A percentile compares a stretch with the other conserved stretches of the same genome.
These are phyloP conservation scores for Orthonevra nobilis DNA, from an alignment of 2,888 invertebrate species.

Conservation along the genomic window DNA sequence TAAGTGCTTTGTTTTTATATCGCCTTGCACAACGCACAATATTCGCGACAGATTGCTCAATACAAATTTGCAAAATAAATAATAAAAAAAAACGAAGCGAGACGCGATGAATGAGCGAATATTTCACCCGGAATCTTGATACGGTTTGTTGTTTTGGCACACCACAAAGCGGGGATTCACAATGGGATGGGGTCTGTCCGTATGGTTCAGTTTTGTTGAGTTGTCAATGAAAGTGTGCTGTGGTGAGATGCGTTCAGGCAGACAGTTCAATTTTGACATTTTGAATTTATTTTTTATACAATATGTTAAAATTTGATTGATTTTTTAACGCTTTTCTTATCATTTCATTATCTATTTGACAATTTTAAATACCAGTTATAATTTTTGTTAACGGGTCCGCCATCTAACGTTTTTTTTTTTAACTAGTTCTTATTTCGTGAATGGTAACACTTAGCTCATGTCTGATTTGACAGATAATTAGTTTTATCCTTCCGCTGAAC, in stretches of 20 bases:
- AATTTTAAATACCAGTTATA: too few relatives aligned
- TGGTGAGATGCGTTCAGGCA: conserved; percentile 11
- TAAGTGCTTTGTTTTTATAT: conserved; percentile 6
- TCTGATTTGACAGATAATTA: too few relatives aligned
- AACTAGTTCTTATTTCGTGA: too few relatives aligned
- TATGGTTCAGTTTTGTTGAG: conserved; percentile 2
- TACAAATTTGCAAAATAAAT: conserved; percentile 21
- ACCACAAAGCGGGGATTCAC: conserved; percentile 50
- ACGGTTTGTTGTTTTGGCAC: conserved; percentile 62
- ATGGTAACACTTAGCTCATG: too few relatives aligned
- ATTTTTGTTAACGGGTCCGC: too few relatives aligned
- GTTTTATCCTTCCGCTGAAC: too few relatives aligned
- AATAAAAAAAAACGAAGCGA: conserved; percentile 3
- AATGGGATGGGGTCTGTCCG: conserved; percentile 53
- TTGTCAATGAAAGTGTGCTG: conserved; percentile 13
- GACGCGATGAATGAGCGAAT: conserved; percentile 38
- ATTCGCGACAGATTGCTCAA: conserved; percentile 9
- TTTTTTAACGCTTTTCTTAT: too few relatives aligned
- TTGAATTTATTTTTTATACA: neutral
- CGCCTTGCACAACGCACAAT: conserved; percentile 10
- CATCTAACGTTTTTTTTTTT: too few relatives aligned
- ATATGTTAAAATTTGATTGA: too few relatives aligned
- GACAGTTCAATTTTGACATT: neutral
- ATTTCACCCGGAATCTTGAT: conserved; percentile 30
- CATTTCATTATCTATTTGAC: too few relatives aligned